phyloP scores from a whole-genome alignment of 2,888 invertebrate genomes.

The Craniophora ligustri region DNA sequence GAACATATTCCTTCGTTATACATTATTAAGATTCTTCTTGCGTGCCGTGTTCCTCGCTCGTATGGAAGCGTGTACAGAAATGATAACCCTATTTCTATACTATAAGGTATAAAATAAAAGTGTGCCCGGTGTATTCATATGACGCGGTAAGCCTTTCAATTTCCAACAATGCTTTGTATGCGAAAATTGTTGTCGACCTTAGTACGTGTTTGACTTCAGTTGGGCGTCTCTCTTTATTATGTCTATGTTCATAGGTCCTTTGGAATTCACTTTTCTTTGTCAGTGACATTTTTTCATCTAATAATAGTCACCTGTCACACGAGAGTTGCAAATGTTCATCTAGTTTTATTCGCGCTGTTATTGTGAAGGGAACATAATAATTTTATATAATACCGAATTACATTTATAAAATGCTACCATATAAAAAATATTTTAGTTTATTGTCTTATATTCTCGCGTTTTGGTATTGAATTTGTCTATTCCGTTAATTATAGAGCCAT shows the following conservation, averaged over 20 bases:
- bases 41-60: constrained; percentile 55
- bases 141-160: constrained; percentile 75
- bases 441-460: no score
- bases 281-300: constrained; percentile 41
- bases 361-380: constrained; percentile 18
- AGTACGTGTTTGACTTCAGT: constrained; percentile 72
- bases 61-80: constrained; percentile 18
- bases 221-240: constrained; percentile 58
- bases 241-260: constrained; percentile 56
- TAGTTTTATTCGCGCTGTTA: constrained; percentile 28
- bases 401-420: no score
- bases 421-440: no score
- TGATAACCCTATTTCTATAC: constrained; percentile 28
- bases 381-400: no score
- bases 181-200: constrained; percentile 80
- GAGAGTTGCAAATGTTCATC: constrained; percentile 43
- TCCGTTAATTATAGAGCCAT: no score
- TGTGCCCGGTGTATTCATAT: constrained; percentile 51
- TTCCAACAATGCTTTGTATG: constrained; percentile 78
- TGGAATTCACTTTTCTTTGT: constrained; percentile 60
- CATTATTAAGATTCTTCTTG: constrained; percentile 73
- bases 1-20: constrained; percentile 61
- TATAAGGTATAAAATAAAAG: constrained; percentile 51
- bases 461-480: no score
- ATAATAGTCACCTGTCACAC: constrained; percentile 42